Conservation (phyloP, 2,888 invertebrate species). For the Stenodera caucasica region DNA sequence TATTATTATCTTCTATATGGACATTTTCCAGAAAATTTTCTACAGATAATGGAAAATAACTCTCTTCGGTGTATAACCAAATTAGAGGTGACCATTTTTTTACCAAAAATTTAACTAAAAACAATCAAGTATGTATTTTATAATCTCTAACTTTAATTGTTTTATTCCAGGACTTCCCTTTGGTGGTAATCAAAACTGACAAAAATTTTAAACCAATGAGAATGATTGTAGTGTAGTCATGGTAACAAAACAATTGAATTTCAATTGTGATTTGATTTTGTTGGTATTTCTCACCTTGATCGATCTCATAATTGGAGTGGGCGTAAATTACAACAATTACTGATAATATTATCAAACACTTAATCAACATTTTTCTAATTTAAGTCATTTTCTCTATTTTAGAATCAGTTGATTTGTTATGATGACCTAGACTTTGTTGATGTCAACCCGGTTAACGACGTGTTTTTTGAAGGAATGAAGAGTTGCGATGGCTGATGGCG, state of each 20-base stretch:
- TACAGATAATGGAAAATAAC: constrained; percentile 65
- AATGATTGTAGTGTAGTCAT: no score
- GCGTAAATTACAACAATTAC: background rate
- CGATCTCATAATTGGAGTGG: background rate
- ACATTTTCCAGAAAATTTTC: constrained; percentile 65
- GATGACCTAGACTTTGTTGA: background rate
- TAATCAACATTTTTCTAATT: background rate
- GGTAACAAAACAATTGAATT: no score
- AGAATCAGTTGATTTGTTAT: background rate
- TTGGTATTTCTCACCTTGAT: constrained; percentile 1
- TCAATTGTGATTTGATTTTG: no score
- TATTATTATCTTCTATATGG: constrained; percentile 43
- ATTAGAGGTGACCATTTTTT: constrained; percentile 67
- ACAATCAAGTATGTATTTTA: no score
- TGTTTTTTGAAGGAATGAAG: background rate
- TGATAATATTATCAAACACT: background rate
- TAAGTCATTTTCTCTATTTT: background rate
- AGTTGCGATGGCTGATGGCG: background rate
- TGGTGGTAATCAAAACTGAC: no score
- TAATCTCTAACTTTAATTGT: no score
- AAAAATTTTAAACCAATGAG: no score
- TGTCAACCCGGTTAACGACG: background rate
- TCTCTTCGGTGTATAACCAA: constrained; percentile 68
- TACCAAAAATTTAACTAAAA: constrained; percentile 56
- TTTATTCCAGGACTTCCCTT: no score